phyloP scores from a whole-genome alignment of 2,888 invertebrate genomes.

The Polyommatus iphigenia region DNA sequence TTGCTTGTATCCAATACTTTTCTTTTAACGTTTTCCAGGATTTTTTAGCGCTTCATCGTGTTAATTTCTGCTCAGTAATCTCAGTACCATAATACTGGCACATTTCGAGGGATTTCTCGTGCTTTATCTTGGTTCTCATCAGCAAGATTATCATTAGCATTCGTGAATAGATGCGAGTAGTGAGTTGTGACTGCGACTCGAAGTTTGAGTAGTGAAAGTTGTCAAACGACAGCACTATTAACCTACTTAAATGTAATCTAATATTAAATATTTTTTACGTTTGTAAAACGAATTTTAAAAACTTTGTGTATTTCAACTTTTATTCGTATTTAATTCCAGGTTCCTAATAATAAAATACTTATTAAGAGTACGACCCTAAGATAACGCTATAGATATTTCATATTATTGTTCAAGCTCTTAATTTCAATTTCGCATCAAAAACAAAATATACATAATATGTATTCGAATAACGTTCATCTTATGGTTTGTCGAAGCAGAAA shows the following conservation, averaged over 20 bases:
- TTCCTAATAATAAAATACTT: not conserved
- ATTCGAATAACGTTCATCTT: too few species aligned
- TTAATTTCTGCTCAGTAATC: not conserved
- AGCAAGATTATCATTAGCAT: not conserved
- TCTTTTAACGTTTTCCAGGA: not conserved
- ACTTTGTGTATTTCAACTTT: not conserved
- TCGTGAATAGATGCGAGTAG: not conserved
- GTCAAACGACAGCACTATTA: constrained; percentile 2
- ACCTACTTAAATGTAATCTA: constrained; percentile 19
- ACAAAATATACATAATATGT: too few species aligned
- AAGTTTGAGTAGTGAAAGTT: constrained; percentile 27
- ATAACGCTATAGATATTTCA: too few species aligned
- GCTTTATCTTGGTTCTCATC: not conserved
- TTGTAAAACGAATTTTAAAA: not conserved
- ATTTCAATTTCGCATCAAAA: too few species aligned
- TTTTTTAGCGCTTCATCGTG: not conserved
- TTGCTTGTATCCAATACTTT: too few species aligned
- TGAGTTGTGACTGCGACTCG: not conserved
- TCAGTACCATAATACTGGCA: too few species aligned
- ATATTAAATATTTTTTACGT: constrained; percentile 22
- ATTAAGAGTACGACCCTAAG: too few species aligned
- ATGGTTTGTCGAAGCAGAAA: not conserved
- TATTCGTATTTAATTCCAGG: not conserved
- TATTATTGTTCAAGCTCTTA: too few species aligned
- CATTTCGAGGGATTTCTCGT: not conserved